phyloP scores from a whole-genome alignment of 2,888 invertebrate species.

The Agrotis puta region DNA sequence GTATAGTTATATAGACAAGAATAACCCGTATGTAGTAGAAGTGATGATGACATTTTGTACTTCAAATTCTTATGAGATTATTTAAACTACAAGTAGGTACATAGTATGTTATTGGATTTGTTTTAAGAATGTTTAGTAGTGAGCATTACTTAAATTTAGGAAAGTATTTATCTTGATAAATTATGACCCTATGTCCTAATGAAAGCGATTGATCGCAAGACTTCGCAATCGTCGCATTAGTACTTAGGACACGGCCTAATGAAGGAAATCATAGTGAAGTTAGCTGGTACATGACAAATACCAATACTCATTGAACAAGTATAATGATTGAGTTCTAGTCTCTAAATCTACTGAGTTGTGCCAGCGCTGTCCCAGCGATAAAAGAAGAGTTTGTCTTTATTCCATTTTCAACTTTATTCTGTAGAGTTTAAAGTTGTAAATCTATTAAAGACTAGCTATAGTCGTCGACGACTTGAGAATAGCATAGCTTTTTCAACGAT shows the following conservation, averaged over 20 bases:
- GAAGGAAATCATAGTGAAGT: neutral
- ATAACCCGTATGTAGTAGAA: conserved; percentile 56
- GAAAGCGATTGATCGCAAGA: neutral
- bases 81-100: conserved; percentile 55
- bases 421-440: no score
- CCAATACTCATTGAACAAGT: neutral
- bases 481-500: no score
- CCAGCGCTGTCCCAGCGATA: no score
- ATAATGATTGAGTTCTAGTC: neutral
- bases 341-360: no score
- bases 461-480: no score
- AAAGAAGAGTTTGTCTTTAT: no score
- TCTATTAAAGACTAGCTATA: no score
- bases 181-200: neutral
- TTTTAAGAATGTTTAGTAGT: conserved; percentile 40
- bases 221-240: no score
- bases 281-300: neutral
- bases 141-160: neutral
- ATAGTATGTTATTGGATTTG: conserved; percentile 46
- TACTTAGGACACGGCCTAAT: neutral
- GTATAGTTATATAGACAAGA: conserved; percentile 19
- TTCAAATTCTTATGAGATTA: conserved; percentile 75
- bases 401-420: no score
- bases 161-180: no score
- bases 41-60: conserved; percentile 78